These are phyloP conservation scores for Synanthedon vespiformis DNA, from an alignment of 2,888 invertebrate genomes.

Conservation along the genomic window DNA sequence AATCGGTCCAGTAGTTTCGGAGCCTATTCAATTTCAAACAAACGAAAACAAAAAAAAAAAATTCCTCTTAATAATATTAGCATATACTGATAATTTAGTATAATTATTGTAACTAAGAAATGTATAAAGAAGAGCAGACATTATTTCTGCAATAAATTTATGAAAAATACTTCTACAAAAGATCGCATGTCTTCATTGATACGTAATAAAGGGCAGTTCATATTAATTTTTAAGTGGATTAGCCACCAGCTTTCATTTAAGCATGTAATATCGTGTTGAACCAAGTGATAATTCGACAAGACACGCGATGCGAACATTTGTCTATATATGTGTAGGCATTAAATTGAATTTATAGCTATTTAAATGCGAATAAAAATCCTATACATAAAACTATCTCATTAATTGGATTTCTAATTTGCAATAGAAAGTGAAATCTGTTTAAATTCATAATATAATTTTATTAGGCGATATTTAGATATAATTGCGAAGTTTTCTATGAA, in stretches of 20 bases:
- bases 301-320: constrained; percentile 47
- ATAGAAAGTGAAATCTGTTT: neutral
- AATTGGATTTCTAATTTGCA: neutral
- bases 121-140: too few species aligned
- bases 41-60: too few species aligned
- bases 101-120: too few species aligned
- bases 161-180: constrained; percentile 1
- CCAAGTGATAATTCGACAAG: constrained; percentile 34
- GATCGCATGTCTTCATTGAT: constrained; percentile 16
- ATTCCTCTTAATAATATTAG: too few species aligned
- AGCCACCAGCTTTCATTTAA: constrained; percentile 44
- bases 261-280: constrained; percentile 9
- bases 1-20: too few species aligned
- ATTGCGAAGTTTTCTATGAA: too few species aligned
- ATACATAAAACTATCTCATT: neutral
- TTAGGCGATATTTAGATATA: too few species aligned
- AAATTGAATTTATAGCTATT: neutral
- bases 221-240: constrained; percentile 46
- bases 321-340: constrained; percentile 15
- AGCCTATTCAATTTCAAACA: too few species aligned
- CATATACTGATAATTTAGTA: too few species aligned
- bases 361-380: neutral
- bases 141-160: too few species aligned
- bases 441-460: too few species aligned
- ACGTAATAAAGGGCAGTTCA: neutral